phyloP scores from a whole-genome alignment of 2,113 vertebrate genomes.

The Ginglymostoma cirratum region DNA sequence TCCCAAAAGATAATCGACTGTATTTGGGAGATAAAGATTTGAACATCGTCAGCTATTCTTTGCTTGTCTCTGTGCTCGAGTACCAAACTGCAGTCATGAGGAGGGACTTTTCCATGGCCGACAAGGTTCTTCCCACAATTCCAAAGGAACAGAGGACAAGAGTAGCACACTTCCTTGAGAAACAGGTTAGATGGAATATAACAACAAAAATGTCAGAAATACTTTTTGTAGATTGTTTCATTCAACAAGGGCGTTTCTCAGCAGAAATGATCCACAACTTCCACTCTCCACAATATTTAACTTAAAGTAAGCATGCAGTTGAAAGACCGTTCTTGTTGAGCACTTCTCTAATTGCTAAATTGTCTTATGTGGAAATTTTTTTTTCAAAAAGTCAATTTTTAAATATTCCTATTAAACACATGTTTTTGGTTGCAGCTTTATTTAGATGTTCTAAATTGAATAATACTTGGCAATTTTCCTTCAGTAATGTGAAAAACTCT shows the following conservation, averaged over 20 bases:
- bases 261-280: not conserved
- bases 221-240: not conserved
- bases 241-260: not conserved
- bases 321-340: not conserved
- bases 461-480: not conserved
- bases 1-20: conserved; percentile 94
- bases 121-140: conserved; percentile 94
- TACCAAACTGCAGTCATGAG: conserved; percentile 98
- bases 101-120: conserved; percentile 92
- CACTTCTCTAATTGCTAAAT: not conserved
- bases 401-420: not conserved
- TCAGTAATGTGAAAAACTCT: not conserved
- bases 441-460: not conserved
- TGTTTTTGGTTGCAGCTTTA: not conserved
- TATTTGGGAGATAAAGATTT: conserved; percentile 97
- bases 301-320: not conserved
- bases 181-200: conserved; percentile 67
- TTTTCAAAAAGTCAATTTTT: not conserved
- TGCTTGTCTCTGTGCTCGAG: conserved; percentile 90
- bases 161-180: conserved; percentile 95
- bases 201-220: not conserved
- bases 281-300: not conserved
- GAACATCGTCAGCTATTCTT: conserved; percentile 92
- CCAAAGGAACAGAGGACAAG: conserved; percentile 95
- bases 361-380: not conserved